Evolutionary conservation across 2,113 vertebrate genomes (phyloP), one percentile per base, ranked within the genome.

Genomic region (Phylloscopus trochilus): DNA sequence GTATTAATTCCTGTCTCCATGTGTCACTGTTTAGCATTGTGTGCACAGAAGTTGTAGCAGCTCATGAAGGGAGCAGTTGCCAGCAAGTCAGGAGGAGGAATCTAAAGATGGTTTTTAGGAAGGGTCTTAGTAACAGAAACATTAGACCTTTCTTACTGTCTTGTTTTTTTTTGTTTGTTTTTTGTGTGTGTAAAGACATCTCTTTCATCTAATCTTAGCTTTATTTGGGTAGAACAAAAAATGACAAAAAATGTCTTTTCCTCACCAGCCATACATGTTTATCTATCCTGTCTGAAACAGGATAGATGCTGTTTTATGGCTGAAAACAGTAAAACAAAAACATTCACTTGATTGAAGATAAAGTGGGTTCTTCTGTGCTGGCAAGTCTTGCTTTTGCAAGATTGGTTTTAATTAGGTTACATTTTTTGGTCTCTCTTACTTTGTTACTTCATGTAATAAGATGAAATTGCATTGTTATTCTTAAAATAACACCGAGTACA

Each of bases 371-470:
- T 95, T 90, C 67, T 90, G 63, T 79, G 60, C 59, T 88, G 87
- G 44, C 83, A 93, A 83, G 59, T 85, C 75, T 80, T 77, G 72
- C 44, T 88, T 93, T 92, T 92, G 39, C 63, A 72, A 90, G 63
- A 39, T 77, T 78, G 63, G 60, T 88, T 97, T 90, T 90, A 85
- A 96, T 94, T 94, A 94, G 47, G 41, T 67, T 55, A 44, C 27
- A 33, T 80, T 90, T 91, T 91, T 85, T 43, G 43, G 53, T 73
- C 72, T 92, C 27, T 86, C 39, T 44, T 51, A 68, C 30, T 95
- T 85, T 69, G 70, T 35, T 66, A 37, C 67, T 85, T 91, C 47
- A 35, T 74, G 59, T 87, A 93, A 73, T 80, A 83, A 86, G 72
- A 83, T 74, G 43, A 77, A 95, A 83, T 83, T 60, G 43, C 76